Evolutionary conservation across 2,113 vertebrate genomes (phyloP).

Genomic region (Eira barbara): DNA sequence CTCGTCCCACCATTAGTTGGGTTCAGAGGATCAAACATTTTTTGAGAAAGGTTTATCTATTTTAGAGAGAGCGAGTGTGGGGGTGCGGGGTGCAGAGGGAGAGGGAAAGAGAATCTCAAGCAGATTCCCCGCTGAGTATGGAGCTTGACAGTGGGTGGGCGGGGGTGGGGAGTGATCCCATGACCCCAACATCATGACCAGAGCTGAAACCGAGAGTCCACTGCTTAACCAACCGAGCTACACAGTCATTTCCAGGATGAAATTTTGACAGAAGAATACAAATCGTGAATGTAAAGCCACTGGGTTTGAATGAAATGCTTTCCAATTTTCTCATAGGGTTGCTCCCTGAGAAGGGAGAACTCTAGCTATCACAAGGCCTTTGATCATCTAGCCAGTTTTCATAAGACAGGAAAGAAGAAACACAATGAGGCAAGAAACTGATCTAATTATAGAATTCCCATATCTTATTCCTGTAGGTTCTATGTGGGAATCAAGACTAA

Average conservation of each 20-base stretch:
- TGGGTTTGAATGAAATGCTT: slow-evolving; percentile 5
- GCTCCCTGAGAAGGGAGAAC: not conserved
- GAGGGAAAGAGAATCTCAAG: not conserved
- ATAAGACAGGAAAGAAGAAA: not conserved
- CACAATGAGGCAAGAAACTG: not conserved
- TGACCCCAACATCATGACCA: not conserved
- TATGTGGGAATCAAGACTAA: not conserved
- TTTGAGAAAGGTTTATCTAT: not conserved
- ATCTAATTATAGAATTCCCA: not conserved
- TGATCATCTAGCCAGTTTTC: not conserved
- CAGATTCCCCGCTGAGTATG: not conserved
- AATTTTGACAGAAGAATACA: not conserved
- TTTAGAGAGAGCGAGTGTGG: not conserved
- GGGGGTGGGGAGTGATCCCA: not conserved
- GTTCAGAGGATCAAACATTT: not conserved
- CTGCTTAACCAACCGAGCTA: not conserved
- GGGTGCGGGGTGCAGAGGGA: not conserved
- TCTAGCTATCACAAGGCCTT: not conserved
- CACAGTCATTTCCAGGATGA: not conserved
- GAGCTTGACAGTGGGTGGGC: not conserved
- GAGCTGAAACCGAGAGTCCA: not conserved
- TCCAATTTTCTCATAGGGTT: not conserved
- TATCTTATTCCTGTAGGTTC: not conserved
- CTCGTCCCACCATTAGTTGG: not conserved
- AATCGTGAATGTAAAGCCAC: not conserved